Conservation (phyloP, 23 tunicate genomes). For the Corella eumyota region DNA sequence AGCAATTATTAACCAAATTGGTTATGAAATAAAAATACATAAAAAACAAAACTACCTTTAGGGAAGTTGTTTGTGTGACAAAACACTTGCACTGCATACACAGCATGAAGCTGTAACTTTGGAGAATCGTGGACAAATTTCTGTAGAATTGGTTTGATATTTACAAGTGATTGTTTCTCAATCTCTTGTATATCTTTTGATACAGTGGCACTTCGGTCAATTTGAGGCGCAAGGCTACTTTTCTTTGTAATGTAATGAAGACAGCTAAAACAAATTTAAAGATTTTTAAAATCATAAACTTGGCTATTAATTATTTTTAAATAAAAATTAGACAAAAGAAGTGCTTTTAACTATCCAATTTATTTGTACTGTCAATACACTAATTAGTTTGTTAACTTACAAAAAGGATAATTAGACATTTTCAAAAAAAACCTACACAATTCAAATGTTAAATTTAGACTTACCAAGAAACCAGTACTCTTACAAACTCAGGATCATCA, state of each 20-base stretch:
- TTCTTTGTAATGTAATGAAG: conserved; percentile 35
- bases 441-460: too few species aligned
- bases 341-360: too few species aligned
- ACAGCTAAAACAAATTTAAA: conserved; percentile 20
- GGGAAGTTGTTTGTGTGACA: conserved; percentile 43
- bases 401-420: too few species aligned
- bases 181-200: conserved; percentile 41
- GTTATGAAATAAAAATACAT: not conserved
- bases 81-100: conserved; percentile 60
- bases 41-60: conserved; percentile 32
- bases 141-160: conserved; percentile 38
- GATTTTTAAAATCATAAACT: not conserved
- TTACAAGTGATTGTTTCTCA: conserved; percentile 34
- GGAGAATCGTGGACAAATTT: conserved; percentile 59
- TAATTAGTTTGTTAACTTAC: too few species aligned
- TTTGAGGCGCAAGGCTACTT: conserved; percentile 28
- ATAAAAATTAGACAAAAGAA: too few species aligned
- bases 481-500: conserved; percentile 40
- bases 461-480: conserved; percentile 41
- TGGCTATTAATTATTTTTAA: too few species aligned
- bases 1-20: too few species aligned
- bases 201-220: conserved; percentile 18
- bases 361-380: too few species aligned
- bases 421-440: too few species aligned
- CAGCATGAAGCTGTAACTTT: conserved; percentile 41